Conservation (phyloP, 1,140 invertebrate genomes). For the Hesperophylax magnus region DNA sequence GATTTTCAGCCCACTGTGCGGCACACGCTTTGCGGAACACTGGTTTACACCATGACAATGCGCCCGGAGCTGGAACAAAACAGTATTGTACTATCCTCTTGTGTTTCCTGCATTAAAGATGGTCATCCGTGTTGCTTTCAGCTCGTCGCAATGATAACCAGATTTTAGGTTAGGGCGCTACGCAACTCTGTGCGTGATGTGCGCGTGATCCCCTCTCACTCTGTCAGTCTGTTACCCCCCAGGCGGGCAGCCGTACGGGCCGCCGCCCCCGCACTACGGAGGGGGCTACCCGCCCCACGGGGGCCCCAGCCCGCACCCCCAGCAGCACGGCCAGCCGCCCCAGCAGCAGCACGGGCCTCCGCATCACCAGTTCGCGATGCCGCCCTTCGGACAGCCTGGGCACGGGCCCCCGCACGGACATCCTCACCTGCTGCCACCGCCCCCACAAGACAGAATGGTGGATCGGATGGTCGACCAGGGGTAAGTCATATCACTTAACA, state of each 20-base stretch:
- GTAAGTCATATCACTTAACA: no score
- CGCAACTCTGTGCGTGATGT: not conserved
- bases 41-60: no score
- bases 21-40: no score
- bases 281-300: slow-evolving; percentile 38
- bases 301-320: slow-evolving; percentile 39
- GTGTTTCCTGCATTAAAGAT: no score
- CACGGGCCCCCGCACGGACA: slow-evolving; percentile 22
- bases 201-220: not conserved
- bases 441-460: slow-evolving; percentile 49
- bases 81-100: no score
- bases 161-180: no score
- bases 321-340: slow-evolving; percentile 29
- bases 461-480: slow-evolving; percentile 55
- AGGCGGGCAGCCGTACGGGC: slow-evolving; percentile 44
- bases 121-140: no score
- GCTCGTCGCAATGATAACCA: no score
- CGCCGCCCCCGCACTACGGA: slow-evolving; percentile 52
- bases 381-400: slow-evolving; percentile 34
- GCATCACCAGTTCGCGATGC: slow-evolving; percentile 42
- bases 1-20: no score
- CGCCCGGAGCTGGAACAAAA: no score
- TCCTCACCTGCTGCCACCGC: slow-evolving; percentile 47
- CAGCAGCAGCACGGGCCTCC: slow-evolving; percentile 23
- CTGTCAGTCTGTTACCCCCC: not conserved